Evolutionary conservation across 2,113 vertebrate species (phyloP).

Genomic region (Athene cunicularia): DNA sequence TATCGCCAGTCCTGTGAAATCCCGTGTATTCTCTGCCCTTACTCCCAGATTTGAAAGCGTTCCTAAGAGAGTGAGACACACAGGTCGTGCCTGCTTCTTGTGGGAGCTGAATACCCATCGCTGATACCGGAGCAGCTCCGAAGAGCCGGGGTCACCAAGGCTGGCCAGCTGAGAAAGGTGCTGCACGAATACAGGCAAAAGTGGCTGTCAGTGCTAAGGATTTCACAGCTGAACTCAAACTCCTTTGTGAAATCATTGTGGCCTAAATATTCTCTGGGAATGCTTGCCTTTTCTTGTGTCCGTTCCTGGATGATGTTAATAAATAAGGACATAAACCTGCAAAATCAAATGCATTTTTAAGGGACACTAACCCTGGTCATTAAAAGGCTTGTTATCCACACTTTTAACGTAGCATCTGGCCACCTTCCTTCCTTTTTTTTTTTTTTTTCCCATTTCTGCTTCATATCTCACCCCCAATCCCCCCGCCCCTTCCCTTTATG

Average conservation of each 20-base stretch:
- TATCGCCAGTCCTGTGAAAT: neutral
- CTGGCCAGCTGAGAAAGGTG: neutral
- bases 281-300: neutral
- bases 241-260: neutral
- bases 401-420: neutral
- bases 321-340: neutral
- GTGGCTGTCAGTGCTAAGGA: neutral
- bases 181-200: neutral
- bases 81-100: neutral
- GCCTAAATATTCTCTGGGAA: neutral
- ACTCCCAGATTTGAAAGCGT: neutral
- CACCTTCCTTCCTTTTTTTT: neutral
- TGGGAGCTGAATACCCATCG: neutral
- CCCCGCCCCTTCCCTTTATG: neutral
- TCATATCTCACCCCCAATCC: neutral
- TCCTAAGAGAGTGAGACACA: neutral
- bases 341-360: neutral
- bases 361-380: neutral
- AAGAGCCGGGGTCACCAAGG: neutral
- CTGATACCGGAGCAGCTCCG: neutral
- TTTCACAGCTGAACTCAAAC: neutral
- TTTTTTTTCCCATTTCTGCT: neutral
- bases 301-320: neutral
- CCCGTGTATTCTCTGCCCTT: neutral
- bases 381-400: neutral